Percentiles rank a stretch among this genome's conserved stretches.
These are phyloP conservation scores for Drosophila varians DNA, from an alignment of 1,140 invertebrate genomes.

Conservation along the genomic window DNA sequence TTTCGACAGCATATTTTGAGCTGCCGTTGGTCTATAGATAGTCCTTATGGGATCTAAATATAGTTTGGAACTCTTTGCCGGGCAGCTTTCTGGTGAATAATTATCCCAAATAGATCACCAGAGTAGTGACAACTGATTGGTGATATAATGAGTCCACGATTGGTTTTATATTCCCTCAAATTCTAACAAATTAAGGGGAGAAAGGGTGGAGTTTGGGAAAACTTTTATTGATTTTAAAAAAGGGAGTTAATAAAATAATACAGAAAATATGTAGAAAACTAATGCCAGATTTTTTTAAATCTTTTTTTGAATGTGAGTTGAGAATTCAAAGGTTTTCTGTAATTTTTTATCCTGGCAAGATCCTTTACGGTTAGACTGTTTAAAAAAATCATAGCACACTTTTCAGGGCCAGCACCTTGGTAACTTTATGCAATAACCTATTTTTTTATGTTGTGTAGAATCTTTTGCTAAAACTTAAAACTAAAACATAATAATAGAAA, in stretches of 20 bases:
- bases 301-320: too few relatives aligned
- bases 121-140: conserved; percentile 5
- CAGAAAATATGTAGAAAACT: too few relatives aligned
- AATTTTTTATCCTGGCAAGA: too few relatives aligned
- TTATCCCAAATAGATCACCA: conserved; percentile 9
- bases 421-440: too few relatives aligned
- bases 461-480: neutral
- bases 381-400: conserved; percentile 19
- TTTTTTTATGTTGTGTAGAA: too few relatives aligned
- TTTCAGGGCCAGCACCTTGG: neutral
- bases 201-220: neutral
- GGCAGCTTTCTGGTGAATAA: conserved; percentile 21
- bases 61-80: conserved; percentile 36
- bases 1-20: conserved; percentile 76
- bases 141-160: neutral
- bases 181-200: neutral
- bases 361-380: too few relatives aligned
- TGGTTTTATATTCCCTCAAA: neutral
- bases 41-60: conserved; percentile 51
- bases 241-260: too few relatives aligned
- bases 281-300: too few relatives aligned
- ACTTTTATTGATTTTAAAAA: too few relatives aligned
- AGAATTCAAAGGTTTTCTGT: neutral
- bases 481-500: neutral
- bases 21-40: conserved; percentile 52